phyloP scores from a whole-genome alignment of 2,888 invertebrate species.

The Pelosia muscerda region DNA sequence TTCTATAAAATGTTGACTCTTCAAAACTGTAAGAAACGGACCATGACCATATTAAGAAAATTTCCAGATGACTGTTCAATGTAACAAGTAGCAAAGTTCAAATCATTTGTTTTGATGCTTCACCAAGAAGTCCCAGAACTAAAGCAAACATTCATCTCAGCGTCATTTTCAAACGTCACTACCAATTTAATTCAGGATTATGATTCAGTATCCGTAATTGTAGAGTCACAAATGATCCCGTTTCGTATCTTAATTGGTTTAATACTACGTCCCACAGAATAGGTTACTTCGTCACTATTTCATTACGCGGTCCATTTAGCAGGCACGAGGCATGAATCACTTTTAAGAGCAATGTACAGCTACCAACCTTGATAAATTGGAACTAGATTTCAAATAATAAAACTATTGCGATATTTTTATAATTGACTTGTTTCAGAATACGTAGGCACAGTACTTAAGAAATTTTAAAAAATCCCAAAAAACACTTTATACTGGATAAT shows the following conservation, averaged over 20 bases:
- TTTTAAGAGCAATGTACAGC: slow-evolving; percentile 48
- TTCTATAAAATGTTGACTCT: neutral
- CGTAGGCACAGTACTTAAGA: too few relatives aligned
- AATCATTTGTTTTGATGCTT: slow-evolving; percentile 13
- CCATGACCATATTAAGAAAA: slow-evolving; percentile 13
- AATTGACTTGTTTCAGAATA: too few relatives aligned
- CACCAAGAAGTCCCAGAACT: neutral
- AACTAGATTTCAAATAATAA: slow-evolving; percentile 40
- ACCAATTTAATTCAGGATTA: slow-evolving; percentile 3
- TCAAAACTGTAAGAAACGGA: neutral
- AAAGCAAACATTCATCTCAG: slow-evolving; percentile 7
- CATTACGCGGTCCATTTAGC: slow-evolving; percentile 44
- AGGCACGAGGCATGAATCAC: slow-evolving; percentile 57
- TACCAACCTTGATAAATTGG: slow-evolving; percentile 48
- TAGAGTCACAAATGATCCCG: slow-evolving; percentile 4
- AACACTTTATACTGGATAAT: too few relatives aligned
- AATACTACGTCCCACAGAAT: slow-evolving; percentile 18
- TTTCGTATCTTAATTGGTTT: slow-evolving; percentile 26
- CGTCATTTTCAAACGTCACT: slow-evolving; percentile 5
- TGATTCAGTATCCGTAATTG: slow-evolving; percentile 20
- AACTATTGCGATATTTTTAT: too few relatives aligned
- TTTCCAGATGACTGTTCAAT: slow-evolving; percentile 9
- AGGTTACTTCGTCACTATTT: slow-evolving; percentile 44
- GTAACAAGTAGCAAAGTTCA: slow-evolving; percentile 3
- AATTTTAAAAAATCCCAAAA: too few relatives aligned